Conservation (phyloP, 2,113 vertebrate genomes). For the Austrofundulus limnaeus region DNA sequence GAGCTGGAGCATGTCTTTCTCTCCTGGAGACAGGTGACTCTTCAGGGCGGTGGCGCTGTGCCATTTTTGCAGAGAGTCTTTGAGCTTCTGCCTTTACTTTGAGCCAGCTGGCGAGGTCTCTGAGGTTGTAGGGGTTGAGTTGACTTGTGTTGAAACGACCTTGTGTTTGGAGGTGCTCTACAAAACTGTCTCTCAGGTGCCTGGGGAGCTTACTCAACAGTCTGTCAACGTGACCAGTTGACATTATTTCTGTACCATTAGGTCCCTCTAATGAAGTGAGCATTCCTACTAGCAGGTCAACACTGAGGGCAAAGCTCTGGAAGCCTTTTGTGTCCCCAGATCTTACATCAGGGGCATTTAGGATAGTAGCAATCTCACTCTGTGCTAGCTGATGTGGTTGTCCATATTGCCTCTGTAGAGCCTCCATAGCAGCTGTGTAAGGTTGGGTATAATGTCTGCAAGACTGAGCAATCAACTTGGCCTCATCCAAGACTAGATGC, state of each 20-base stretch:
- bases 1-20: background rate
- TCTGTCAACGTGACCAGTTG: background rate
- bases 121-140: background rate
- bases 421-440: too few species aligned
- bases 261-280: background rate
- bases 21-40: background rate
- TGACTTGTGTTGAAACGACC: background rate
- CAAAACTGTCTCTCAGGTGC: background rate
- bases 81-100: slow-evolving; percentile 3
- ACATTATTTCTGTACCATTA: background rate
- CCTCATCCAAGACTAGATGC: too few species aligned
- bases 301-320: background rate
- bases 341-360: background rate
- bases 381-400: too few species aligned
- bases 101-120: background rate
- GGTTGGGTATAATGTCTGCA: too few species aligned
- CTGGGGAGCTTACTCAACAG: background rate
- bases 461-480: too few species aligned
- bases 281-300: slow-evolving; percentile 5
- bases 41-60: background rate
- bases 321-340: background rate
- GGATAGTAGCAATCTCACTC: too few species aligned
- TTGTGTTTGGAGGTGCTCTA: background rate
- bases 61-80: background rate
- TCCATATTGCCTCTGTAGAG: too few species aligned